Evolutionary conservation across 2,888 invertebrate genomes (phyloP).

Genomic region (Anarsia innoxiella): DNA sequence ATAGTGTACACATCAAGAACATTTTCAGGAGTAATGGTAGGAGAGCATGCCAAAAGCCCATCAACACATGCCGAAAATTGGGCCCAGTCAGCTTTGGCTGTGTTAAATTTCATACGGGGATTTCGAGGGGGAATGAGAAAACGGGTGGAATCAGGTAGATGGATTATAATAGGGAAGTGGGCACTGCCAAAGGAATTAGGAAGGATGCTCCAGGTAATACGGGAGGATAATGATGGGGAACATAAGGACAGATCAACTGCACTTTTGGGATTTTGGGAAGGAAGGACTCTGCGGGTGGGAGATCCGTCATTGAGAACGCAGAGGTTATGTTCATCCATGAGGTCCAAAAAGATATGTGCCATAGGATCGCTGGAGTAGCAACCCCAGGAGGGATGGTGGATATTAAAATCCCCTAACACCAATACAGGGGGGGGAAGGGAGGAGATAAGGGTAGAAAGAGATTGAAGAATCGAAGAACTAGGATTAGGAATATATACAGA

Average conservation of each 20-base stretch:
- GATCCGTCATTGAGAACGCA: slow-evolving; percentile 13
- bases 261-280: slow-evolving; percentile 8
- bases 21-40: background rate
- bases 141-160: background rate
- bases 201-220: background rate
- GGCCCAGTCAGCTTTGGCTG: background rate
- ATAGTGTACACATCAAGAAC: background rate
- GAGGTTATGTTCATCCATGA: slow-evolving; percentile 10
- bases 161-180: slow-evolving; percentile 5
- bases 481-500: slow-evolving; percentile 14
- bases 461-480: slow-evolving; percentile 1
- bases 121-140: background rate
- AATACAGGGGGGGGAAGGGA: slow-evolving; percentile 9
- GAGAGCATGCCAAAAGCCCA: background rate
- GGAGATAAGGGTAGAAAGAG: slow-evolving; percentile 7
- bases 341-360: slow-evolving; percentile 3
- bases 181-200: slow-evolving; percentile 1
- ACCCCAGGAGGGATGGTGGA: slow-evolving; percentile 13
- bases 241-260: slow-evolving; percentile 9
- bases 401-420: slow-evolving; percentile 14
- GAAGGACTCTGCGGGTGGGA: slow-evolving; percentile 10
- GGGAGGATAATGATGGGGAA: slow-evolving; percentile 5
- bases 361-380: slow-evolving; percentile 5
- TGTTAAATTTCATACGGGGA: background rate
- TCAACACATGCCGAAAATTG: background rate